Percentiles rank a stretch among this genome's conserved stretches.
These are phyloP conservation scores for Macrotis lagotis DNA, from an alignment of 2,113 vertebrate genomes.

Conservation along the genomic window DNA sequence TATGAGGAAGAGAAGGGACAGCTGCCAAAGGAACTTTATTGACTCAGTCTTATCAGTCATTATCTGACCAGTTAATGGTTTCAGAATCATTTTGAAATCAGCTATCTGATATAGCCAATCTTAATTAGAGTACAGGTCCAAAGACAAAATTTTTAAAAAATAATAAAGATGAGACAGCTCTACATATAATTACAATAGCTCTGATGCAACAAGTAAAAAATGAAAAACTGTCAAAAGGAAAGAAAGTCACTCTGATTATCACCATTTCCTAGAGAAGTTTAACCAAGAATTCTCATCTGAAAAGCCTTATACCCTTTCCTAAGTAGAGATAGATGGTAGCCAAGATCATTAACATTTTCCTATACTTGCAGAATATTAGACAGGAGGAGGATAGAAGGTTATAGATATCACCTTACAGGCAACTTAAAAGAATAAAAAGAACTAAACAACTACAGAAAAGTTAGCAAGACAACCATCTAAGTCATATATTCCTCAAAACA, in stretches of 20 bases:
- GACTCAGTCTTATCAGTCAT: not conserved
- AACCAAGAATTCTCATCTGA: not conserved
- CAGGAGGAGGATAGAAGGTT: not conserved
- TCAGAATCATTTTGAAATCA: not conserved
- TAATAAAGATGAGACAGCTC: not conserved
- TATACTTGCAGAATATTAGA: not conserved
- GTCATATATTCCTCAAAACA: not conserved
- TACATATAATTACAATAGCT: not conserved
- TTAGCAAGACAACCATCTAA: not conserved
- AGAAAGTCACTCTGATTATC: not conserved
- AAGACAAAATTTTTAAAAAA: not conserved
- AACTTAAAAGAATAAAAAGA: not conserved
- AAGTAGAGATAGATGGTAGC: not conserved
- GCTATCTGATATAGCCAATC: not conserved
- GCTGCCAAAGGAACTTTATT: not conserved
- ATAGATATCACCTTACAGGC: not conserved
- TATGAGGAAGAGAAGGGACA: not conserved
- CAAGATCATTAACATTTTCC: not conserved
- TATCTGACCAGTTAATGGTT: not conserved
- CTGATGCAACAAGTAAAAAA: not conserved
- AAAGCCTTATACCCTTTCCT: not conserved
- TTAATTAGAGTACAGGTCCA: not conserved
- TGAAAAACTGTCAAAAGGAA: not conserved
- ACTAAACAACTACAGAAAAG: not conserved
- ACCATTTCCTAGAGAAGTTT: no score